Conservation (phyloP, 2,888 invertebrate genomes). For the Lagria hirta region DNA sequence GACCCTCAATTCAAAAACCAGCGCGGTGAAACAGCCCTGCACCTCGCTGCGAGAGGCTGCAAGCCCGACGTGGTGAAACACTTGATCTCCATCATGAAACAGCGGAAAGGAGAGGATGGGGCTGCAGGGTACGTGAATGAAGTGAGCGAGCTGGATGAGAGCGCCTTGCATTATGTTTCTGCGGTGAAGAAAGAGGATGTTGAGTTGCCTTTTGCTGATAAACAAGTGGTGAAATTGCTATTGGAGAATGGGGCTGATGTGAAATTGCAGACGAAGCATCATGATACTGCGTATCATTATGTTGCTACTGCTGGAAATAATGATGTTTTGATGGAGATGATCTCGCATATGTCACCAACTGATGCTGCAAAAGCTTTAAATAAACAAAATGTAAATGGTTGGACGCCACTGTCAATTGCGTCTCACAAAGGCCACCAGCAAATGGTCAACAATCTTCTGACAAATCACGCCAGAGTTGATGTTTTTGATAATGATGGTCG, state of each 20-base stretch:
- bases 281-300: constrained; percentile 95
- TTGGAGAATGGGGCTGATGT: constrained; percentile 92
- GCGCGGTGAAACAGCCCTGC: constrained; percentile 94
- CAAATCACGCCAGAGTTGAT: constrained; percentile 96
- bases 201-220: constrained; percentile 68
- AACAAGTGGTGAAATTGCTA: constrained; percentile 86
- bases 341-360: constrained; percentile 83
- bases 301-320: constrained; percentile 95
- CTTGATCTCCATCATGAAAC: constrained; percentile 80
- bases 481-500: constrained; percentile 96
- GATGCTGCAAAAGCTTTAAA: constrained; percentile 94
- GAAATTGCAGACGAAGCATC: constrained; percentile 77
- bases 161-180: constrained; percentile 92
- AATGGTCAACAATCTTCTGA: constrained; percentile 83
- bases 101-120: constrained; percentile 72
- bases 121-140: constrained; percentile 86
- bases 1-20: constrained; percentile 91
- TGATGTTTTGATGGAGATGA: constrained; percentile 91
- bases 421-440: constrained; percentile 92
- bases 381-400: constrained; percentile 89
- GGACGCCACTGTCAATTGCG: constrained; percentile 96
- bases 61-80: constrained; percentile 83
- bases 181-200: constrained; percentile 84
- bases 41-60: constrained; percentile 87
- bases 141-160: constrained; percentile 89